phyloP scores from a whole-genome alignment of 30 jellyfish, hydroid and myxozoan species.

The Hydractinia echinata region DNA sequence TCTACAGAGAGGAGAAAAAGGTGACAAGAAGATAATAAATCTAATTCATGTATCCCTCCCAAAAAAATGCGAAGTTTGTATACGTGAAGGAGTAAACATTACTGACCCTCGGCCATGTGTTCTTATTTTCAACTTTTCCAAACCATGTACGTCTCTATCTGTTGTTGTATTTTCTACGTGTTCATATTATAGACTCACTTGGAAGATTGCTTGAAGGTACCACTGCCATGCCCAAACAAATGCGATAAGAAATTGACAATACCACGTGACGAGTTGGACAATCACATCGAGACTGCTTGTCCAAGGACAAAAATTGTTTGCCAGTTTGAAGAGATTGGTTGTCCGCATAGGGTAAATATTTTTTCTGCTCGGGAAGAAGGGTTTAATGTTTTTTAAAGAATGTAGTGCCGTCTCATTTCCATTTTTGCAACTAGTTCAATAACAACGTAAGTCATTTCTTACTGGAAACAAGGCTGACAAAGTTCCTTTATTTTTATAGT shows the following conservation, averaged over 20 bases:
- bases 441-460: no score
- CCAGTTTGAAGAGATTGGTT: slow-evolving; percentile 92
- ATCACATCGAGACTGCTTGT: slow-evolving; percentile 87
- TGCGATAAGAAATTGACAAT: slow-evolving; percentile 85
- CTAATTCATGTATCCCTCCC: not conserved
- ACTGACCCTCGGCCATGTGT: not conserved
- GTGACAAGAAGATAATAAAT: slow-evolving; percentile 22
- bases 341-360: slow-evolving; percentile 79
- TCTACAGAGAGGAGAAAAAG: slow-evolving; percentile 85
- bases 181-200: slow-evolving; percentile 58
- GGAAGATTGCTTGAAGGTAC: slow-evolving; percentile 93
- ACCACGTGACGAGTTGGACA: slow-evolving; percentile 84
- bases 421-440: no score
- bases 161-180: not conserved
- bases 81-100: not conserved
- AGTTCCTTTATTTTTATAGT: slow-evolving; percentile 33
- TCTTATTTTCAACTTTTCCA: not conserved
- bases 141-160: not conserved
- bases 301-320: slow-evolving; percentile 95
- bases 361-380: not conserved
- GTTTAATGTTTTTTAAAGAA: not conserved
- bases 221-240: slow-evolving; percentile 95
- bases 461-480: not conserved
- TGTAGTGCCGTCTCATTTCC: not conserved
- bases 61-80: not conserved